Evolutionary conservation across 1,140 invertebrate genomes (phyloP).

Genomic region (Drosophila tristis): DNA sequence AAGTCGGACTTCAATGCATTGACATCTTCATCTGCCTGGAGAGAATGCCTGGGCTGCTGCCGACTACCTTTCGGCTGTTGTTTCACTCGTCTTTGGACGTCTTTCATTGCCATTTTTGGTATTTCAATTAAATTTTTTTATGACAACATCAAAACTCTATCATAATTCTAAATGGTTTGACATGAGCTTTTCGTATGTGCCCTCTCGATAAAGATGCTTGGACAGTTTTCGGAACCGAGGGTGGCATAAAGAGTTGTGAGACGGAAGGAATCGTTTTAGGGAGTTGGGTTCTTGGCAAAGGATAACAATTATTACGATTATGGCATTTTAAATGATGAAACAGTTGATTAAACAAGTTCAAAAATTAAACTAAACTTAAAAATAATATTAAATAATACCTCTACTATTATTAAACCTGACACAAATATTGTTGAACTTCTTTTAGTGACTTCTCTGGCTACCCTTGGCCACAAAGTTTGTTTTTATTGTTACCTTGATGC

Average conservation of each 20-base stretch:
- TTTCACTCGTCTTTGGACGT: constrained; percentile 30
- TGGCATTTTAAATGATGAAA: not conserved
- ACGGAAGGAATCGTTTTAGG: not conserved
- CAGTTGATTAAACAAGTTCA: not conserved
- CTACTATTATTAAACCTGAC: not conserved
- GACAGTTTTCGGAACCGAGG: constrained; percentile 46
- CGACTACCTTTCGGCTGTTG: not conserved
- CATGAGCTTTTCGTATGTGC: constrained; percentile 63
- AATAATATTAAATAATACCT: not conserved
- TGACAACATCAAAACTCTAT: constrained; percentile 83
- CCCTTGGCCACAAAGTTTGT: constrained; percentile 50
- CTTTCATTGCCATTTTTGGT: constrained; percentile 80
- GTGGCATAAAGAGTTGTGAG: not conserved
- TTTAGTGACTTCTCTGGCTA: constrained; percentile 16
- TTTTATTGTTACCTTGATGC: constrained; percentile 78
- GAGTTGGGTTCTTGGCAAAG: not conserved
- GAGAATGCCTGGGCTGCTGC: constrained; percentile 1
- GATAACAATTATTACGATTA: not conserved
- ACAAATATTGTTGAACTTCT: not conserved
- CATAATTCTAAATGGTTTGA: constrained; percentile 79
- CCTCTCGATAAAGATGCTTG: constrained; percentile 27
- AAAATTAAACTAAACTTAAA: not conserved
- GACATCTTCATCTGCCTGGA: constrained; percentile 71
- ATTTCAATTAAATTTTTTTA: constrained; percentile 83
- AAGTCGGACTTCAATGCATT: constrained; percentile 70